phyloP scores from a whole-genome alignment of 2,888 invertebrate species.

The Harpalus rufipes region DNA sequence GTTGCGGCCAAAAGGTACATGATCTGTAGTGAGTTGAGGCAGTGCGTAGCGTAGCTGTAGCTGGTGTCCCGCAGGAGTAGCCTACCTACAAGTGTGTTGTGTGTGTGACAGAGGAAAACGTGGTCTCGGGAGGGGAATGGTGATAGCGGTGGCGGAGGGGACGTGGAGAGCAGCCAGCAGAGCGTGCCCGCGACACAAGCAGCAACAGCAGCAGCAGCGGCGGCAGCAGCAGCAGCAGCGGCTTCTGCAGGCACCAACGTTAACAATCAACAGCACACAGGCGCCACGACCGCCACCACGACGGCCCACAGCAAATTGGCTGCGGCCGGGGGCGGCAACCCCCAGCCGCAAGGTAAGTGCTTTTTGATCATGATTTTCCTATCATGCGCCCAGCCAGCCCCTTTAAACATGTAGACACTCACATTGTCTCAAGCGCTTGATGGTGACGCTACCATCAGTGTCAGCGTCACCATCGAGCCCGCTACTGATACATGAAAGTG shows the following conservation, averaged over 20 bases:
- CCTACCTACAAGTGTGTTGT: slow-evolving; percentile 25
- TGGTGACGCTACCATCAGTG: background rate
- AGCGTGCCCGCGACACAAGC: slow-evolving; percentile 73
- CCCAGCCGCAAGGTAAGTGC: slow-evolving; percentile 81
- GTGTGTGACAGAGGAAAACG: slow-evolving; percentile 79
- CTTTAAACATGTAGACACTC: slow-evolving; percentile 37
- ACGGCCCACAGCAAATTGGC: slow-evolving; percentile 90
- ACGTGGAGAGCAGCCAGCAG: slow-evolving; percentile 73
- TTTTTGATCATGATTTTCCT: background rate
- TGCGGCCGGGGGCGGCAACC: slow-evolving; percentile 87
- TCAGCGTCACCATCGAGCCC: background rate
- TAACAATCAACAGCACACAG: slow-evolving; percentile 70
- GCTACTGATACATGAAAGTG: slow-evolving; percentile 51
- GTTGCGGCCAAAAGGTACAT: slow-evolving; percentile 83
- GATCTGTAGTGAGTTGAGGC: background rate
- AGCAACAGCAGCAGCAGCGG: slow-evolving; percentile 74
- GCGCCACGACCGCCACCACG: slow-evolving; percentile 80
- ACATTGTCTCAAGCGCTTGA: slow-evolving; percentile 25
- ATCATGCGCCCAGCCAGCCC: background rate
- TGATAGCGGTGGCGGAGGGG: slow-evolving; percentile 78
- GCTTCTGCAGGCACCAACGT: slow-evolving; percentile 73
- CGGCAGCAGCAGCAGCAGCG: slow-evolving; percentile 76
- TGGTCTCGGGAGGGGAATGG: slow-evolving; percentile 83
- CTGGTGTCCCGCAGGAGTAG: background rate
- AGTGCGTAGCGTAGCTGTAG: slow-evolving; percentile 14